Base-by-base conservation (phyloP, 2,113 vertebrate genomes). In the Rattus norvegicus region DNA sequence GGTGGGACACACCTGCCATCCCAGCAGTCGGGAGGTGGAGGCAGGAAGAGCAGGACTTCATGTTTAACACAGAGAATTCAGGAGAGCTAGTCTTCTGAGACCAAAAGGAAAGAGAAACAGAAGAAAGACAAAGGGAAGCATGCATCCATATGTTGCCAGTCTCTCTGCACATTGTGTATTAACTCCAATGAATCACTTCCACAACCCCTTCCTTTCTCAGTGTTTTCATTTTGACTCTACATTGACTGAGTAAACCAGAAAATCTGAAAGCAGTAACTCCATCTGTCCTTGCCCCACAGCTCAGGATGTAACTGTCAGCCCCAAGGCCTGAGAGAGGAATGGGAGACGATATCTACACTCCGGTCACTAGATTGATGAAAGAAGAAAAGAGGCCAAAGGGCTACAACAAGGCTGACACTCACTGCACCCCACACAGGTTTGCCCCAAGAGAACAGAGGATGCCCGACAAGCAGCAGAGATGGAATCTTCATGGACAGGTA, bases 401-500 rank as follows among this genome's bases (percentile, higher is more conserved):
- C 33, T 92, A 79, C 19, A 24, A 7, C 6, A 30, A 86, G 28
- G 49, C 52, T 24, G 59, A 54, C 63, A 63, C 22, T 28, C 2
- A 75, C 22, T 7, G 52, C 0, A 24, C 84, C 28, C 76, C 43
- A 22, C 36, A 52, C 73, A 54, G 49, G 16, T 16, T 88, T 47
- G n/a, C 61, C 26, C 43, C 14, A 3, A 30, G 10, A 26, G 79
- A 87, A 54, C 7, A 11, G 8, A 92, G 39, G 12, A 10, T 0
- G 3, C 13, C 4, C 22, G 16, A 22, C 36, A 61, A 65, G 63
- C 28, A 69, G 10, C 30, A 59, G 80, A 39, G 8, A 33, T 0
- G 1, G 67, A 3, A 49, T 69, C 87, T 39, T 22, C 33, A 0
- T 0, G 1, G 6, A 81, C 6, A 30, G 13, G 6, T 43, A 56